Base-by-base conservation (phyloP, 1,140 invertebrate species). In the Mylabris phalerata region DNA sequence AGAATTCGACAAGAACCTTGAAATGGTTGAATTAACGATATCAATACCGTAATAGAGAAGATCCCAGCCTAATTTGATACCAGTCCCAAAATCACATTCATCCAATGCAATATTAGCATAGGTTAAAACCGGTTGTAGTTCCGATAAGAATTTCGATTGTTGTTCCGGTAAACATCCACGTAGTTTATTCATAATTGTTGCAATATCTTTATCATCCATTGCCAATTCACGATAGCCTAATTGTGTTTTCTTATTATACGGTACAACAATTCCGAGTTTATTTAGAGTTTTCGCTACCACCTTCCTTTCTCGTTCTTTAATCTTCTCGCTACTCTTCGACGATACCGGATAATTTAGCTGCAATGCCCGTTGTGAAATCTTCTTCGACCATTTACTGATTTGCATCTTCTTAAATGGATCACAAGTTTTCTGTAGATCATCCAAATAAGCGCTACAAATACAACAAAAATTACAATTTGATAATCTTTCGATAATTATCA, bases 1-100 rank as follows among this genome's bases (percentile, higher is more conserved):
- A 1, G 86, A 86, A n/a, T 87, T 80, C 19, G 80, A 78, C 6
- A 97, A 74, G 60, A 91, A 77, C 59, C 79, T 79, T 27, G 82
- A 68, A 2, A 84, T 78, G 48, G 79, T 81, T 25, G 78, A 74
- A 75, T 95, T 84, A 43, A 95, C 78, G 52, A 80, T 75, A 49
- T 80, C 71, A 52, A 83, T 73, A 0, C 90, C 92, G 67, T 82
- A 89, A 57, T 80, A 84, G 69, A 97, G 92, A 11, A 96, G 72
- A 75, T 93, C 85, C 39, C 93, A 82, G 0, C 91, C 93, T 26
- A 94, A 75, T 75, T 98, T 93, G 2, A 97, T 69, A 4, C 90
- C 88, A 48, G 90, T 93, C 1, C 93, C 94, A 78, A 94, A 95
- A 74, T 97, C 94, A 72, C 90, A 93, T 74, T 97, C 94, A 73